Evolutionary conservation across 2,113 vertebrate species (phyloP).

Genomic region (Malurus alboscapulatus): DNA sequence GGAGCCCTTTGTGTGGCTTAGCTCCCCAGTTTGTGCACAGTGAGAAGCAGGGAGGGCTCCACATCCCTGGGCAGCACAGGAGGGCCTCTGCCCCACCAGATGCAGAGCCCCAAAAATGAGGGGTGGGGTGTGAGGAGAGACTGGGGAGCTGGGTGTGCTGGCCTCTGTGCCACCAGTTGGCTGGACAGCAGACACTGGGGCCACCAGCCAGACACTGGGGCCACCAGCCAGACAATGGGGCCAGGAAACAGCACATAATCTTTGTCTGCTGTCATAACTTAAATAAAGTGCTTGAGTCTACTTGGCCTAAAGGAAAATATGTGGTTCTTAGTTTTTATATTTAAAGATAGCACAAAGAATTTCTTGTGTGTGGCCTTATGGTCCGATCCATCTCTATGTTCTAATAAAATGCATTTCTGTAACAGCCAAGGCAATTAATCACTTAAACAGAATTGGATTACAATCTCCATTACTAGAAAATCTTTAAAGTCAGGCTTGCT

Average conservation of each 20-base stretch:
- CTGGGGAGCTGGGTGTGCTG: background rate
- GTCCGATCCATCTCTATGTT: background rate
- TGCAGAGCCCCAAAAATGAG: background rate
- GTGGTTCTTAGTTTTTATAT: background rate
- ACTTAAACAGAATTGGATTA: conserved; percentile 56
- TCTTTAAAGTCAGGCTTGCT: conserved; percentile 38
- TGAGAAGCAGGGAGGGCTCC: background rate
- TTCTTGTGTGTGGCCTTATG: background rate
- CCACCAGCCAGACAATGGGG: background rate
- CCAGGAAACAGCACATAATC: background rate
- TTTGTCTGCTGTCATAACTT: background rate
- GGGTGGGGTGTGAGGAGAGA: background rate
- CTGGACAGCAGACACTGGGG: background rate
- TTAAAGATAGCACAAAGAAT: conserved; percentile 12
- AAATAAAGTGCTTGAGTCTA: background rate
- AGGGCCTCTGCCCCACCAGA: background rate
- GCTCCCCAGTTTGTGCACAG: accelerated
- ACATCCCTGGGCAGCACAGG: accelerated
- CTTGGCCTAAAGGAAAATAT: background rate
- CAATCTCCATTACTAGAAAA: conserved; percentile 51
- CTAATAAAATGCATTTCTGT: conserved; percentile 58
- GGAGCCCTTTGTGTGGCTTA: accelerated
- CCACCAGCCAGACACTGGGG: background rate
- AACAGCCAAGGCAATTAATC: conserved; percentile 57
- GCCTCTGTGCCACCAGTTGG: accelerated